These are phyloP conservation scores for Machimus atricapillus DNA, from an alignment of 2,888 invertebrate genomes.

Conservation along the genomic window DNA sequence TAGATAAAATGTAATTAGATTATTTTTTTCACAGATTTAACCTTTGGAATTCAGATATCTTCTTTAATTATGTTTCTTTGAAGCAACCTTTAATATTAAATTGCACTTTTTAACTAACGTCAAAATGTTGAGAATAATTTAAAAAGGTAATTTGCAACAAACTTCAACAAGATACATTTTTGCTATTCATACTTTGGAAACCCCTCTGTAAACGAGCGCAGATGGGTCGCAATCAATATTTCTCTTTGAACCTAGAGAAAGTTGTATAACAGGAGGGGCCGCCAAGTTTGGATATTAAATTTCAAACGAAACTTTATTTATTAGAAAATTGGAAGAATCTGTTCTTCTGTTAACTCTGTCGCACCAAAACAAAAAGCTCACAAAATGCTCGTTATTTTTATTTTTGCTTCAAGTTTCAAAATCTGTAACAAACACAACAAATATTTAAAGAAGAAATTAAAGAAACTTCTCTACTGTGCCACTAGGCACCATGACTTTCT, in stretches of 20 bases:
- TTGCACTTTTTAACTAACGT: background rate
- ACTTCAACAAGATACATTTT: background rate
- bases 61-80: background rate
- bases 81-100: background rate
- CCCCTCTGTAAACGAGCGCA: background rate
- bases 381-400: background rate
- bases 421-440: background rate
- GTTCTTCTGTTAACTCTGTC: background rate
- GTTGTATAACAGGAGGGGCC: background rate
- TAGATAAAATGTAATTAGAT: background rate
- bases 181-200: background rate
- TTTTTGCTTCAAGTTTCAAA: background rate
- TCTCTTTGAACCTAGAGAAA: background rate
- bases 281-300: background rate
- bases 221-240: background rate
- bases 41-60: background rate
- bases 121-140: background rate
- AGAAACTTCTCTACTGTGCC: background rate
- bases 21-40: background rate
- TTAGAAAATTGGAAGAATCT: background rate
- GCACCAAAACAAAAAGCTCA: background rate
- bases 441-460: background rate
- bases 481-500: background rate
- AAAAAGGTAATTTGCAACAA: background rate
- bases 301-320: background rate